Percentiles rank a stretch among this genome's conserved stretches.
Conservation (phyloP, 2,888 invertebrate genomes). For the Dryobota labecula region DNA sequence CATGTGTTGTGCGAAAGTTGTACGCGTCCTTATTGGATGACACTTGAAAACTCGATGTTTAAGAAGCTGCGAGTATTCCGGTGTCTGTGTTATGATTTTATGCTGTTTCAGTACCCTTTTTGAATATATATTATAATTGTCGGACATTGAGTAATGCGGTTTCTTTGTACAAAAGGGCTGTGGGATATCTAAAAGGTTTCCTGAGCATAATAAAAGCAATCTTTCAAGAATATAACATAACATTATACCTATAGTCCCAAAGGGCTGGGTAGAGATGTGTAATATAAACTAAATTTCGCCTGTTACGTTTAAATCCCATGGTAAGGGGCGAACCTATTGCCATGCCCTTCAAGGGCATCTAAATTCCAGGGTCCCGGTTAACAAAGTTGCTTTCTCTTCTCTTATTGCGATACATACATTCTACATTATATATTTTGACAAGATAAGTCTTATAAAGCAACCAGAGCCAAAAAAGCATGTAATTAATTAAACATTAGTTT, state of each 20-base stretch:
- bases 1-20: too few relatives aligned
- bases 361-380: neutral
- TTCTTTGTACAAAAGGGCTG: too few relatives aligned
- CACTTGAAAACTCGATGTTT: too few relatives aligned
- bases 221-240: neutral
- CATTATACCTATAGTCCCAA: neutral
- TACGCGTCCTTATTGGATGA: too few relatives aligned
- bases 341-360: neutral
- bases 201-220: too few relatives aligned
- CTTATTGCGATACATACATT: neutral
- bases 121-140: too few relatives aligned
- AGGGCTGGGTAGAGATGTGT: neutral
- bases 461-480: neutral
- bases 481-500: constrained; percentile 32
- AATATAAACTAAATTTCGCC: neutral
- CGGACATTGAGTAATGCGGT: too few relatives aligned
- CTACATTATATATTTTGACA: neutral
- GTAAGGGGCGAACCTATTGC: neutral
- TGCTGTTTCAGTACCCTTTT: too few relatives aligned
- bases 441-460: neutral
- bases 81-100: too few relatives aligned
- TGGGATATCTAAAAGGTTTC: too few relatives aligned
- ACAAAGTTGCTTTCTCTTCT: neutral
- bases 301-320: neutral
- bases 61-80: too few relatives aligned